Evolutionary conservation across 2,888 invertebrate genomes (phyloP), one percentile per base, ranked within the genome.

Genomic region (Nymphalis c-album): DNA sequence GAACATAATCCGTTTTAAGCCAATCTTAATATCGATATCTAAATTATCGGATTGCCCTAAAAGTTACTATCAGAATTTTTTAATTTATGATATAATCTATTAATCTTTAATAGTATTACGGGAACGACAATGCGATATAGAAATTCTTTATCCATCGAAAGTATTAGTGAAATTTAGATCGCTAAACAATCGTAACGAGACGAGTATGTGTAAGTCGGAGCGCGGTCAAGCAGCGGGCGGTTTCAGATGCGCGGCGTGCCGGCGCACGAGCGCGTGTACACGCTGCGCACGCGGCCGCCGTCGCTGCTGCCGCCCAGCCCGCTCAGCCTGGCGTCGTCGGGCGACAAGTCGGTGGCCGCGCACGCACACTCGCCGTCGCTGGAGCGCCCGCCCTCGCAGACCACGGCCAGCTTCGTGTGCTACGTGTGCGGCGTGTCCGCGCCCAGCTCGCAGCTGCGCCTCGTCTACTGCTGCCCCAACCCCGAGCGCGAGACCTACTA

Each of bases 401-500:
- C 80, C 71, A 87, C 90, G 4, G 90, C 90, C 53, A 85, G 95
- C 63, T 97, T 97, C 87, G 95, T 97, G 59, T 98, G 98, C 90
- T 98, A 97, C 89, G 97, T 97, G 67, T 98, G 98, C 88, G 96
- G 97, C 55, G 94, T 95, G 76, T 94, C 96, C 82, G 96, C 96
- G 81, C 95, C 96, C 69, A 95, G 96, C 69, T 95, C 96, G 75
- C 95, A 96, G 85, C 94, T 97, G 80, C 93, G 97, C 72, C 94
- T 97, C 77, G 94, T 98, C 68, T 97, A 97, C 87, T 97, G 97
- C 88, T 95, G 96, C 83, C 94, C 96, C 63, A 97, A 97, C 88
- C 95, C 95, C 0, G 97, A 97, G 82, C 93, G 96, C 68, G 97
- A 98, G 87, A 96, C 97, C 63, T 98, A 96, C 87, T 98, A 97